Evolutionary conservation across 2,888 invertebrate species (phyloP), one percentile per base, ranked within the genome.

Genomic region (Calameuta pallipes): DNA sequence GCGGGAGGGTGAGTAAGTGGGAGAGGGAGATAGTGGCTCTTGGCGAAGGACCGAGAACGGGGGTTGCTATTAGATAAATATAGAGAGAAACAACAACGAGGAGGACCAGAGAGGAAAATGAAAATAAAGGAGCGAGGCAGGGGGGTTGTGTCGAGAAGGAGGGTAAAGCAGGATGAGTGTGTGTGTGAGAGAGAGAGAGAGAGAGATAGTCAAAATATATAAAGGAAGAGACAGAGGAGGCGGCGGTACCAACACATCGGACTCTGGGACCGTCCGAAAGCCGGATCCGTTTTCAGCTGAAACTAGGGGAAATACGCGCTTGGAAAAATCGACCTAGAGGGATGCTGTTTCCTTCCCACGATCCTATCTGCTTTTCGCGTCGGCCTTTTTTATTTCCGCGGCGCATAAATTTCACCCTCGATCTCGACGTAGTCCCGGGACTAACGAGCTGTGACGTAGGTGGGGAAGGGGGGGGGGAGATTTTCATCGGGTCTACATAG

Each of bases 21-120:
- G 36, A 77, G 77, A 78, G 78, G 73, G 79, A 70, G 68, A 76
- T 75, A 74, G 73, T 79, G 78, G 80, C 80, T 77, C 81, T 74
- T 81, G 80, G 80, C 81, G 83, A 80, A 81, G 85, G 82, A 84
- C 82, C 81, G 80, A 80, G 23, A 30, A 23, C 30, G 30, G 30
- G 30, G 83, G 85, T 84, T 85, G 85, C 89, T 89, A 88, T 89
- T 89, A 89, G 89, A 90, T 89, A 89, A 89, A 89, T 89, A 90
- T 88, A 87, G 87, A 87, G 88, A 85, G 89, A 85, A 89, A 86
- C 86, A 85, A 83, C 82, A 82, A 69, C 77, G 76, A 33, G 74
- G 74, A 35, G 69, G 77, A 80, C 15, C 80, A 71, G 80, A 79
- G 75, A 79, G 79, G 77, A 82, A 71, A 71, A 71, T 71, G 71